These are phyloP conservation scores for Dasysyrphus albostriatus DNA, from an alignment of 2,888 invertebrate species.

Conservation along the genomic window DNA sequence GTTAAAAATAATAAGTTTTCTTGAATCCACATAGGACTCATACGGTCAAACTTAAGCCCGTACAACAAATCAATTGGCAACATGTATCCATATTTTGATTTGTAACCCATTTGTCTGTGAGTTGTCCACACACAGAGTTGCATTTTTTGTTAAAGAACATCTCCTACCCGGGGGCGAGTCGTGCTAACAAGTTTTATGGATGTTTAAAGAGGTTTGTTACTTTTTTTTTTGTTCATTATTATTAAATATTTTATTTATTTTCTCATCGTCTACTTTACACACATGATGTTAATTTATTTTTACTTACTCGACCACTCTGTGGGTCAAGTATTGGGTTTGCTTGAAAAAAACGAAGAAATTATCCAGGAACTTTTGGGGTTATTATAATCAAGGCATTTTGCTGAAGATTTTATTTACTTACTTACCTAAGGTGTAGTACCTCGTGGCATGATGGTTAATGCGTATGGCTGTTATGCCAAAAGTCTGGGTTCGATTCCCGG, in stretches of 20 bases:
- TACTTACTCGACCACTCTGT: not conserved
- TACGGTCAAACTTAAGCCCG: not conserved
- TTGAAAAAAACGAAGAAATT: not conserved
- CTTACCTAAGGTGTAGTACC: too few species aligned
- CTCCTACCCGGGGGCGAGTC: conserved; percentile 41
- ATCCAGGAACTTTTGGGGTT: too few species aligned
- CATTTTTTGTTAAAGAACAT: conserved; percentile 58
- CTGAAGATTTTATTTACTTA: too few species aligned
- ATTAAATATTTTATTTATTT: not conserved
- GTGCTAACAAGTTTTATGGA: conserved; percentile 60
- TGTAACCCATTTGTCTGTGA: conserved; percentile 65
- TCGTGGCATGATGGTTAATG: too few species aligned
- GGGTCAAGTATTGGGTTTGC: not conserved
- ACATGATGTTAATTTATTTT: conserved; percentile 14
- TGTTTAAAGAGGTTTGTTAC: conserved; percentile 30
- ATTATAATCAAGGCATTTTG: too few species aligned
- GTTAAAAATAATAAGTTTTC: conserved; percentile 8
- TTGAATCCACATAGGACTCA: conserved; percentile 15
- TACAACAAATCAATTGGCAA: conserved; percentile 66
- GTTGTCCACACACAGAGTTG: conserved; percentile 65
- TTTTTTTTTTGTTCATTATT: conserved; percentile 13
- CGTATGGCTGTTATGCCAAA: too few species aligned
- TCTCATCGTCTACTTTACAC: conserved; percentile 3
- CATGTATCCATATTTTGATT: conserved; percentile 66
- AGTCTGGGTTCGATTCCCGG: too few species aligned